Base-by-base conservation (phyloP, 2,113 vertebrate species). In the Quiscalus mexicanus region DNA sequence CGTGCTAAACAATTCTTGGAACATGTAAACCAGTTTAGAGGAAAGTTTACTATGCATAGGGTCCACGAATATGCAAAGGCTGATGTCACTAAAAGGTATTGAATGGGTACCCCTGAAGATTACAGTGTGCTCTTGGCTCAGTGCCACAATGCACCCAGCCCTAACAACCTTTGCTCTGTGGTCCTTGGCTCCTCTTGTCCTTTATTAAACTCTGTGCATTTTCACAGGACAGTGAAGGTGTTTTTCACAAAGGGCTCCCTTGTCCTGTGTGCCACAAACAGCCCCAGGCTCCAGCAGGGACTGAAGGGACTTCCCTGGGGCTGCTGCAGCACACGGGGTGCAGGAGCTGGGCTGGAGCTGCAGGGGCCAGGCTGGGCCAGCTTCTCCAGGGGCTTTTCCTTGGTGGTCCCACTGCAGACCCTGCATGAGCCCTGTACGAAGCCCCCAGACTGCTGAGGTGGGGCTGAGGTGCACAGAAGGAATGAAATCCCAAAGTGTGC, bases 241-340 rank as follows among this genome's bases (percentile, higher is more conserved):
- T 30, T 52, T 52, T 18, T 30, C 52, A 30, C 28, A 11, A 11
- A 19, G 1, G 67, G 45, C 33, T 89, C 21, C 1, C 6, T 3
- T 11, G 15, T 33, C 28, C 18, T 12, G 30, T 12, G 31, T 60
- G 58, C 28, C 41, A 7, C 35, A 47, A 30, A 2, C 47, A 47
- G 62, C 47, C 0, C 4, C 0, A 1, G 59, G 73, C 35, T 35
- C 20, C 65, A 55, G 41, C 2, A 0, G n/a, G 73, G 76, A 33
- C 28, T 16, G 27, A 30, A 71, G 44, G 35, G 41, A 14, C 27
- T 70, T n/a, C 30, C 1, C 24, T 33, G 6, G 2, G 41, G 84
- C 80, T 62, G 47, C 81, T 44, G 79, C 58, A 35, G 85, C 58
- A 6, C 31, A 4, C 1, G 5, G 42, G 56, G 1, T 1, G 33